Evolutionary conservation across 2,888 invertebrate genomes (phyloP).

Genomic region (Cephus pygmeus): DNA sequence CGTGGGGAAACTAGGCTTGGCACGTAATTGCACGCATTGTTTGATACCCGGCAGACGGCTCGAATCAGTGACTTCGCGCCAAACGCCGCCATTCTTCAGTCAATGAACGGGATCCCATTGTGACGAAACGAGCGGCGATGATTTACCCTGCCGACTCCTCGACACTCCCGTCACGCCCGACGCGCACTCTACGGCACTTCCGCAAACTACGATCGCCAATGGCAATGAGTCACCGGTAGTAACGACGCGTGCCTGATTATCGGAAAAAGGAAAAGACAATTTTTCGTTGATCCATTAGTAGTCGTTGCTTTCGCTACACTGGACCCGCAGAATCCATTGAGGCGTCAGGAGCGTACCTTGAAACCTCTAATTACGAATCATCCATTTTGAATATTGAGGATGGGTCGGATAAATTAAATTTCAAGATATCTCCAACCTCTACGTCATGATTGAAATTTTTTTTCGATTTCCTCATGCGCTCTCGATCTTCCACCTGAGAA

Average conservation of each 20-base stretch:
- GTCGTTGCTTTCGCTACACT: neutral
- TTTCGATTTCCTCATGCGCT: neutral
- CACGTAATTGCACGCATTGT: constrained; percentile 64
- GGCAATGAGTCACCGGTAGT: constrained; percentile 41
- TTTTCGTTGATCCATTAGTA: constrained; percentile 11
- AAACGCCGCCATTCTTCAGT: constrained; percentile 6
- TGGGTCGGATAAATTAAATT: neutral
- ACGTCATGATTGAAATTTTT: neutral
- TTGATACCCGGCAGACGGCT: constrained; percentile 55
- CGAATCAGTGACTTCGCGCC: constrained; percentile 37
- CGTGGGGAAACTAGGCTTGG: constrained; percentile 34
- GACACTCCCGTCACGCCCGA: neutral
- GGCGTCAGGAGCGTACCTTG: neutral
- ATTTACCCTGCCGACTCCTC: constrained; percentile 35
- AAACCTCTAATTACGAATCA: neutral
- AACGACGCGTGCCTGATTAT: constrained; percentile 53
- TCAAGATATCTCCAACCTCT: too few relatives aligned
- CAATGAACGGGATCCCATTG: constrained; percentile 21
- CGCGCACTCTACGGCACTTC: constrained; percentile 23
- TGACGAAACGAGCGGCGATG: constrained; percentile 36
- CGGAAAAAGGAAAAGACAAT: constrained; percentile 26
- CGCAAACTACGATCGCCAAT: constrained; percentile 8
- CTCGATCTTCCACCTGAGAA: neutral
- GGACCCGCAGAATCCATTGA: neutral
- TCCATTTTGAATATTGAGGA: neutral